Percentiles rank a stretch among this genome's conserved stretches.
These are phyloP conservation scores for Anthrax anthrax DNA, from an alignment of 2,888 invertebrate species.

Conservation along the genomic window DNA sequence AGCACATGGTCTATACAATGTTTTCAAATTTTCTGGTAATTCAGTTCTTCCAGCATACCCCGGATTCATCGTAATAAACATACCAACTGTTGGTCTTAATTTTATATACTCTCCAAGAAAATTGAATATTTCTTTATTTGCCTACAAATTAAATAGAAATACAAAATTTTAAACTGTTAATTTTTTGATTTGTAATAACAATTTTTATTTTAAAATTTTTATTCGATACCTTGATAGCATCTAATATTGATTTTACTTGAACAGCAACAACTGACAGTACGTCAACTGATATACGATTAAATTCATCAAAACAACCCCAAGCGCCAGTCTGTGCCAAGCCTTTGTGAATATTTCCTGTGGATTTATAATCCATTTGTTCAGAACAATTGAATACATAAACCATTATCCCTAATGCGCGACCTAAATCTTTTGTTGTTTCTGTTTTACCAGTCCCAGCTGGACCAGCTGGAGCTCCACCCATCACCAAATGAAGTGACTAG, in stretches of 20 bases:
- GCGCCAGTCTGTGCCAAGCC: conserved; percentile 54
- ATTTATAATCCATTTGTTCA: conserved; percentile 94
- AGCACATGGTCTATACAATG: conserved; percentile 74
- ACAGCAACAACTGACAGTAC: conserved; percentile 91
- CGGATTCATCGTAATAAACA: conserved; percentile 95
- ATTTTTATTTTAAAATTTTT: too few species aligned
- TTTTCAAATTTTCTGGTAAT: conserved; percentile 67
- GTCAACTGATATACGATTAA: conserved; percentile 88
- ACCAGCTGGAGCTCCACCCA: conserved; percentile 96
- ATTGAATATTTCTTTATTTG: conserved; percentile 61
- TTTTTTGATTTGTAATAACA: too few species aligned
- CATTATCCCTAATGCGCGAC: conserved; percentile 86
- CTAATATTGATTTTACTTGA: conserved; percentile 73
- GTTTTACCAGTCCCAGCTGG: conserved; percentile 59
- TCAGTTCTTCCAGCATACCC: conserved; percentile 89
- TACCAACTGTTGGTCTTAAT: conserved; percentile 64
- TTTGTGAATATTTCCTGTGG: conserved; percentile 89
- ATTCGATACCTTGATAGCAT: conserved; percentile 55
- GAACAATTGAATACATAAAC: conserved; percentile 97
- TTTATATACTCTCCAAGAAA: conserved; percentile 72
- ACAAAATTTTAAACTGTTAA: not conserved
- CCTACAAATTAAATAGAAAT: conserved; percentile 17
- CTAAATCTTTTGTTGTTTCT: conserved; percentile 92
- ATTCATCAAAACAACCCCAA: conserved; percentile 96
- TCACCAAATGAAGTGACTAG: conserved; percentile 73